phyloP scores from a whole-genome alignment of 2,888 invertebrate genomes.

The Calliphora vomitoria region DNA sequence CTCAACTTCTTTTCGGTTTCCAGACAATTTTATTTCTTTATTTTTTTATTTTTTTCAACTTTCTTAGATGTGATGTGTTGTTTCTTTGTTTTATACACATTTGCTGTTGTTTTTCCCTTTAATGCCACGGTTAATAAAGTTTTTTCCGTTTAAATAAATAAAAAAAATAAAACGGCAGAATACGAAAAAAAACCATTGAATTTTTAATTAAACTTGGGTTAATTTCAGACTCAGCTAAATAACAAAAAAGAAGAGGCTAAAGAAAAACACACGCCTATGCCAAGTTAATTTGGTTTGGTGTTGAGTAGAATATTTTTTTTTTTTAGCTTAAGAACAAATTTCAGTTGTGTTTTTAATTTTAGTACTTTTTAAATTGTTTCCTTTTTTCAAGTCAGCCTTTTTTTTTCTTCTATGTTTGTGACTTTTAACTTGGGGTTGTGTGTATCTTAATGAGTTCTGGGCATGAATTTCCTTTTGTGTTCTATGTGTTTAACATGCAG shows the following conservation, averaged over 20 bases:
- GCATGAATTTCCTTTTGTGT: constrained; percentile 14
- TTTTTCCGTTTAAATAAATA: constrained; percentile 31
- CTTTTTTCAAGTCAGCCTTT: neutral
- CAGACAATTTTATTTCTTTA: constrained; percentile 5
- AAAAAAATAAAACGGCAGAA: constrained; percentile 1
- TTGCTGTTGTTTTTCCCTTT: constrained; percentile 5
- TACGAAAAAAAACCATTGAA: constrained; percentile 38
- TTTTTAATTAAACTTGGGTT: constrained; percentile 66
- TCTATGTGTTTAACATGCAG: constrained; percentile 25
- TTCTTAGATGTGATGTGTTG: neutral
- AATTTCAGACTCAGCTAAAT: constrained; percentile 36
- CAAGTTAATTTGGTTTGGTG: constrained; percentile 18
- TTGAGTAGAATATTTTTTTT: neutral
- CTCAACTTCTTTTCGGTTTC: neutral
- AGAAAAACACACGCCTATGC: constrained; percentile 11
- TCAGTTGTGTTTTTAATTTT: constrained; percentile 42
- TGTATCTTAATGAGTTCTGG: constrained; percentile 46
- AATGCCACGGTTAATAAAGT: constrained; percentile 51
- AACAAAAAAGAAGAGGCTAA: neutral
- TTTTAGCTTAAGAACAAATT: neutral
- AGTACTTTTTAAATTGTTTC: constrained; percentile 43
- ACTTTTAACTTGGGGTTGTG: neutral
- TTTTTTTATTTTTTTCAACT: neutral
- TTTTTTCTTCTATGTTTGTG: neutral
- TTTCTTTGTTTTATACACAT: neutral